A percentile compares a stretch with the other conserved stretches of the same genome.
Conservation (phyloP, 2,888 invertebrate species). For the Panzeria rudis region DNA sequence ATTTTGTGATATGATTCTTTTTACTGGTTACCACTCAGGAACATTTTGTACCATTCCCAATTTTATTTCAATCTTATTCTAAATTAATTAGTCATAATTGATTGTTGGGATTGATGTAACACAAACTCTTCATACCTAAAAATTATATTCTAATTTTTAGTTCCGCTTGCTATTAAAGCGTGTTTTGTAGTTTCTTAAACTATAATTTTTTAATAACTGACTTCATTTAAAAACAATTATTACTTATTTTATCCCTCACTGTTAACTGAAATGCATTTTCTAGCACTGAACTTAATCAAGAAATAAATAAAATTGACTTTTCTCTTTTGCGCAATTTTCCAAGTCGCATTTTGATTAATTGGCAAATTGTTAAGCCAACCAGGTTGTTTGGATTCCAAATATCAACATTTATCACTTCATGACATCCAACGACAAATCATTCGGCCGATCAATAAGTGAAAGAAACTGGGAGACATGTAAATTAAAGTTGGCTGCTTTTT, state of each 20-base stretch:
- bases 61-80: too few species aligned
- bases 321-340: constrained; percentile 35
- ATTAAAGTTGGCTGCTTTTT: constrained; percentile 47
- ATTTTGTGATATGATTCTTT: too few species aligned
- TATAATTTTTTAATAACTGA: too few species aligned
- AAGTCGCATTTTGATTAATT: constrained; percentile 40
- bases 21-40: too few species aligned
- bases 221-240: too few species aligned
- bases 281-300: not conserved
- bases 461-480: constrained; percentile 49
- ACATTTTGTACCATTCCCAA: too few species aligned
- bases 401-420: constrained; percentile 44
- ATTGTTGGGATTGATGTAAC: too few species aligned
- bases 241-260: not conserved
- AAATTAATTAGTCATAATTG: too few species aligned
- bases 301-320: constrained; percentile 29
- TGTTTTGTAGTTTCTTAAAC: too few species aligned
- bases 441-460: constrained; percentile 34
- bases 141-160: too few species aligned
- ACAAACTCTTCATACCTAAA: too few species aligned
- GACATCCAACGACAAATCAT: constrained; percentile 52
- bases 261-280: not conserved
- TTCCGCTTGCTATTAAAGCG: too few species aligned
- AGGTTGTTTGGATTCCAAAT: constrained; percentile 41
- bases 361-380: constrained; percentile 36